These are phyloP conservation scores for Scelioninae gen. 1 DNA, from an alignment of 2,888 invertebrate species.

Conservation along the genomic window DNA sequence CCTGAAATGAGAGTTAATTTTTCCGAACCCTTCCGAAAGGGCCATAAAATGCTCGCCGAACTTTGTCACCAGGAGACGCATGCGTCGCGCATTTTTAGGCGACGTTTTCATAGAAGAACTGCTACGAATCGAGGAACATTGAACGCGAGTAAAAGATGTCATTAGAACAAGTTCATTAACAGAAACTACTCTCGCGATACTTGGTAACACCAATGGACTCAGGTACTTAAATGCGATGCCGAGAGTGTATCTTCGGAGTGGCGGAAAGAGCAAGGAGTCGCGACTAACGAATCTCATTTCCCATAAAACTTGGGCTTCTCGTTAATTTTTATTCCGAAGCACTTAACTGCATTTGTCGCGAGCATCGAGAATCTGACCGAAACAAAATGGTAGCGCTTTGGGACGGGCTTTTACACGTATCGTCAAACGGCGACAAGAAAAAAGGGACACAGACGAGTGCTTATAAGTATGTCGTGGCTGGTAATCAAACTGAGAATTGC, in stretches of 20 bases:
- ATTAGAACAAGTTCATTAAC: constrained; percentile 82
- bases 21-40: background rate
- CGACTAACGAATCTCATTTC: constrained; percentile 48
- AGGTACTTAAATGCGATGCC: constrained; percentile 30
- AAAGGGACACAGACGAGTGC: no score
- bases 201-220: constrained; percentile 76
- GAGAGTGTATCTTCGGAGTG: constrained; percentile 4
- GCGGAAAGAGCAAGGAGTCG: constrained; percentile 6
- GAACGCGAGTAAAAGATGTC: constrained; percentile 77
- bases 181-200: constrained; percentile 80
- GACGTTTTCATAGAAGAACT: constrained; percentile 20
- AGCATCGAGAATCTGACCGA: constrained; percentile 4
- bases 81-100: constrained; percentile 19
- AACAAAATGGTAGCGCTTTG: constrained; percentile 24
- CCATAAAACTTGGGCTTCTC: constrained; percentile 41
- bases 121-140: constrained; percentile 62
- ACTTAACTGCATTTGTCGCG: constrained; percentile 21
- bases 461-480: constrained; percentile 6
- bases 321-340: constrained; percentile 35
- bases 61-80: background rate
- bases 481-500: constrained; percentile 50
- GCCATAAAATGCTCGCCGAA: constrained; percentile 4
- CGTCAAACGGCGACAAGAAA: no score
- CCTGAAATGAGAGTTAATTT: constrained; percentile 26
- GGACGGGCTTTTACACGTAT: constrained; percentile 31